Evolutionary conservation across 2,797 vertebrate species (phyloP).

Genomic region (Masticophis lateralis): DNA sequence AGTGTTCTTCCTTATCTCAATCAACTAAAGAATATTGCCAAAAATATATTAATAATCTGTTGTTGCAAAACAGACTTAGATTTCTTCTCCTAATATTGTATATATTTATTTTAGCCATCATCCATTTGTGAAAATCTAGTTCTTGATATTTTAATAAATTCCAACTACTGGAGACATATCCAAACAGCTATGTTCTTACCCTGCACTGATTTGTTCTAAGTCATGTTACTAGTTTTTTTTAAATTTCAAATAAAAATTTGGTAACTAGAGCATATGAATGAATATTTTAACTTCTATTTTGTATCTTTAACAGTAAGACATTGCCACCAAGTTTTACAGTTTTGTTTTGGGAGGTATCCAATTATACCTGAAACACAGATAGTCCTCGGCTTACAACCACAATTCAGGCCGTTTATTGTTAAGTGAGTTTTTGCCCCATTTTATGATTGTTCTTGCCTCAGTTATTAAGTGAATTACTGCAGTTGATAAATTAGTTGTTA

Average conservation of each 20-base stretch:
- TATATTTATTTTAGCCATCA: not conserved
- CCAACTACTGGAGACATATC: not conserved
- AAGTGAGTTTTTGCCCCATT: not conserved
- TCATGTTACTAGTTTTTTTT: not conserved
- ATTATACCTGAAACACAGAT: not conserved
- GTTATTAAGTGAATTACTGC: not conserved
- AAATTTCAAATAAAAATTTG: not conserved
- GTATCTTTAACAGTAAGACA: not conserved
- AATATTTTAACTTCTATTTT: not conserved
- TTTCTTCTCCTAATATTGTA: not conserved
- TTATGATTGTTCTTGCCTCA: not conserved
- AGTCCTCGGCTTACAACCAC: not conserved
- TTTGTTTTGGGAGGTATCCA: not conserved
- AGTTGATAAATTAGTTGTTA: not conserved
- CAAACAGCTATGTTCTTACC: not conserved
- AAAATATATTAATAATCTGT: not conserved
- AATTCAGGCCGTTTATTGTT: not conserved
- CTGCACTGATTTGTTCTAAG: not conserved
- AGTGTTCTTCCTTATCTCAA: not conserved
- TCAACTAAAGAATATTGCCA: not conserved
- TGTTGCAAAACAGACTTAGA: not conserved
- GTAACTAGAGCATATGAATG: not conserved
- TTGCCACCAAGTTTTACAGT: not conserved
- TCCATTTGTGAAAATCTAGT: not conserved
- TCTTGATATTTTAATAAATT: not conserved